phyloP scores from a whole-genome alignment of 92 coral and sea anemone genomes.

The Metridium senile region DNA sequence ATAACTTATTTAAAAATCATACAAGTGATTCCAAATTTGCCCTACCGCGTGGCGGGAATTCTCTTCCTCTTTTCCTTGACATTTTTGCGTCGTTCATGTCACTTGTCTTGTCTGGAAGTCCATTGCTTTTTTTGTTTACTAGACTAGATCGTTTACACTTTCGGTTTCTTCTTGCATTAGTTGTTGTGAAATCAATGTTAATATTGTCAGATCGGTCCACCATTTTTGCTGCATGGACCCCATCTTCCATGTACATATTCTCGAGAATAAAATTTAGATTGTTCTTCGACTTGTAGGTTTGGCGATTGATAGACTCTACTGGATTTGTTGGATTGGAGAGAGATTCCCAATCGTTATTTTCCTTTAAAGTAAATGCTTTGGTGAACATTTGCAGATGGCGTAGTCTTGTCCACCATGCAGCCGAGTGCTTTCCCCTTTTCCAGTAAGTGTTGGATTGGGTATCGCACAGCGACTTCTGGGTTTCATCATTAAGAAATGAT shows the following conservation, averaged over 20 bases:
- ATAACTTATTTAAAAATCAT: no score
- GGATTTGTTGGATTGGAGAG: constrained; percentile 45
- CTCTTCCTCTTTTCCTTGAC: neutral
- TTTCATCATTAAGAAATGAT: neutral
- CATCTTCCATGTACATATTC: constrained; percentile 50
- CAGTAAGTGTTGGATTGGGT: constrained; percentile 19
- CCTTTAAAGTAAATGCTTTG: constrained; percentile 38
- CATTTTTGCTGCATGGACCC: constrained; percentile 54
- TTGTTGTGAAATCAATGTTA: constrained; percentile 15
- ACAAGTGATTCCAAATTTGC: neutral
- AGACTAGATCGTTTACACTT: constrained; percentile 45
- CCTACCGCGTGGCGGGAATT: no score
- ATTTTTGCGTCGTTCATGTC: neutral
- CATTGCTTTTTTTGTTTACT: neutral
- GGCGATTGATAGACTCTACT: constrained; percentile 50
- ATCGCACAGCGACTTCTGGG: neutral
- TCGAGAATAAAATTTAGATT: constrained; percentile 41
- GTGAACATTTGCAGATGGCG: constrained; percentile 55
- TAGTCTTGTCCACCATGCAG: constrained; percentile 47
- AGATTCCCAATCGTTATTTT: constrained; percentile 29
- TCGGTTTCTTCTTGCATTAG: neutral
- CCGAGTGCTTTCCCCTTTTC: constrained; percentile 57
- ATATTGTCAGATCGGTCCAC: constrained; percentile 30
- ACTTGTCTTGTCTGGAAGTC: neutral
- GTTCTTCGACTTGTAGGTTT: constrained; percentile 36